A percentile compares a stretch with the other conserved stretches of the same genome.
phyloP scores from a whole-genome alignment of 2,113 vertebrate genomes.

The Neomonachus schauinslandi region DNA sequence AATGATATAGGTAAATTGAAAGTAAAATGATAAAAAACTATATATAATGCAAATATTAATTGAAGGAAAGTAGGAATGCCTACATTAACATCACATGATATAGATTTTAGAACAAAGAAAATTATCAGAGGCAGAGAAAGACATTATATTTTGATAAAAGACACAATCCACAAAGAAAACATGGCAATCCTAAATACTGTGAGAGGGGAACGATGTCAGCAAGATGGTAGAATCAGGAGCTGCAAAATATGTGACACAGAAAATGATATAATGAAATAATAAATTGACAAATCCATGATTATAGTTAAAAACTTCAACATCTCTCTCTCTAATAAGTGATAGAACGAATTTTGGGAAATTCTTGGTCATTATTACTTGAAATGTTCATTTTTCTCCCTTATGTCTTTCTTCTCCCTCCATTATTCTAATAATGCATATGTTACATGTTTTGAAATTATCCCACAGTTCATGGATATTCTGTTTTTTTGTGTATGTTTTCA shows the following conservation, averaged over 20 bases:
- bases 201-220: background rate
- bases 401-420: background rate
- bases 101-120: background rate
- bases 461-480: background rate
- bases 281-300: background rate
- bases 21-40: background rate
- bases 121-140: background rate
- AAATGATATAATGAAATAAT: background rate
- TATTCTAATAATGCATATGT: background rate
- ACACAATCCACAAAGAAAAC: background rate
- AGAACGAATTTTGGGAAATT: background rate
- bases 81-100: background rate
- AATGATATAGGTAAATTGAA: background rate
- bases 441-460: background rate
- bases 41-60: background rate
- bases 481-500: background rate
- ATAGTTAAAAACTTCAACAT: background rate
- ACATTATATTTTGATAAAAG: background rate
- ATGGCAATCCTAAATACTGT: background rate
- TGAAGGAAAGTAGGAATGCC: background rate
- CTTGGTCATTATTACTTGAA: background rate
- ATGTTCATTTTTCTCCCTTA: background rate
- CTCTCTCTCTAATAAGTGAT: background rate
- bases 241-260: background rate
- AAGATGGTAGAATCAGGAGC: background rate